Percentiles rank a stretch among this genome's conserved stretches.
These are phyloP conservation scores for Orius laevigatus DNA, from an alignment of 1,140 invertebrate genomes.

Conservation along the genomic window DNA sequence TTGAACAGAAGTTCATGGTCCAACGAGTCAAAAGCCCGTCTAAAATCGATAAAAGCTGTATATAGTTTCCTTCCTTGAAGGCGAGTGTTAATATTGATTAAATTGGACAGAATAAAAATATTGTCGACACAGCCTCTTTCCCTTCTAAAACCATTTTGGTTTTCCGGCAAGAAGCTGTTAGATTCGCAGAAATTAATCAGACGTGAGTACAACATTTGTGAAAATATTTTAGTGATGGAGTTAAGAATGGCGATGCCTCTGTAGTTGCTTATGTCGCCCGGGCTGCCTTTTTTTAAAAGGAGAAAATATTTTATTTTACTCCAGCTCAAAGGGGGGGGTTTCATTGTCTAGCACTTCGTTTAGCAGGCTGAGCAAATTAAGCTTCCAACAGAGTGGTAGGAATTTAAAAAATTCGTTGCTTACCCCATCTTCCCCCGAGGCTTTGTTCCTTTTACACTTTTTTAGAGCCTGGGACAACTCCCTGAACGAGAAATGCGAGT, in stretches of 20 bases:
- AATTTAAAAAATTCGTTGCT: too few species aligned
- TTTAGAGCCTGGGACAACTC: too few species aligned
- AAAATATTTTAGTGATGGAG: background rate
- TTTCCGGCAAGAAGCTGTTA: background rate
- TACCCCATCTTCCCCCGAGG: too few species aligned
- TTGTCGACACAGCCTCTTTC: background rate
- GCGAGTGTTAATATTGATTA: too few species aligned
- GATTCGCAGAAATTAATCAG: background rate
- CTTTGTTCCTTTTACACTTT: too few species aligned
- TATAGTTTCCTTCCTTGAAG: slow-evolving; percentile 9
- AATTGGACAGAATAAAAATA: background rate
- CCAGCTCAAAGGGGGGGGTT: too few species aligned
- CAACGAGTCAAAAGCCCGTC: slow-evolving; percentile 19
- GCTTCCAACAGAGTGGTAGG: too few species aligned
- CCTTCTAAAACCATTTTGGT: background rate
- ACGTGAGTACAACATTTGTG: background rate
- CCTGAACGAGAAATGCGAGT: too few species aligned
- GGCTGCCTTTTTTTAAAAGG: too few species aligned
- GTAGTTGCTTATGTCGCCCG: background rate
- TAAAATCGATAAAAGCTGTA: slow-evolving; percentile 20
- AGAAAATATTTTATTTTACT: too few species aligned
- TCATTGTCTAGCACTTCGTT: too few species aligned
- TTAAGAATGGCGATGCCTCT: background rate
- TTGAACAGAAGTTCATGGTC: slow-evolving; percentile 17
- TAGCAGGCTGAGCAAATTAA: too few species aligned